phyloP scores from a whole-genome alignment of 2,888 invertebrate species.

The Synergus itoensis region DNA sequence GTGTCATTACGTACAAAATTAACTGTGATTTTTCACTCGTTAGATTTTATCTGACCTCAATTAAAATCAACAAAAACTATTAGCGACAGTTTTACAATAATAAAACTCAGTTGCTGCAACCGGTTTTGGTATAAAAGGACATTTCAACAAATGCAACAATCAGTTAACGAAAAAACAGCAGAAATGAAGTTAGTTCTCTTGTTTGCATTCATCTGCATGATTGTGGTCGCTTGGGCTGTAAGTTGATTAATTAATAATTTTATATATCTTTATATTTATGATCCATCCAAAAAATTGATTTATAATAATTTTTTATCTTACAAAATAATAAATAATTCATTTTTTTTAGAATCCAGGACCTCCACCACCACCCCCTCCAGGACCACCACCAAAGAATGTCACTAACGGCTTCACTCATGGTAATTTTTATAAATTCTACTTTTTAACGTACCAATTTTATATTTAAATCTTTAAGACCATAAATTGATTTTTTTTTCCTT shows the following conservation, averaged over 20 bases:
- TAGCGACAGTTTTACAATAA: not conserved
- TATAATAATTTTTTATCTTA: not conserved
- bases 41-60: not conserved
- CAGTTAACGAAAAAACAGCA: not conserved
- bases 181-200: constrained; percentile 14
- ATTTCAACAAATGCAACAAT: not conserved
- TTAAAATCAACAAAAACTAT: not conserved
- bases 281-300: no score
- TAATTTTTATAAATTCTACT: not conserved
- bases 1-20: not conserved
- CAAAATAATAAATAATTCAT: not conserved
- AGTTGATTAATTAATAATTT: not conserved
- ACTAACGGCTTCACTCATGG: not conserved
- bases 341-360: not conserved
- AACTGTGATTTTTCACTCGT: not conserved
- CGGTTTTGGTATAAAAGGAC: not conserved
- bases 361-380: not conserved
- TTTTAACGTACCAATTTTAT: not conserved
- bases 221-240: not conserved
- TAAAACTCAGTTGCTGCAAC: not conserved
- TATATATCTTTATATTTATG: not conserved
- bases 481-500: not conserved
- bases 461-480: not conserved
- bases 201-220: constrained; percentile 8
- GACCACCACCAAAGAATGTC: not conserved